Evolutionary conservation across 64 coral and sea anemone genomes (phyloP).

Genomic region (Stichodactyla helianthus): DNA sequence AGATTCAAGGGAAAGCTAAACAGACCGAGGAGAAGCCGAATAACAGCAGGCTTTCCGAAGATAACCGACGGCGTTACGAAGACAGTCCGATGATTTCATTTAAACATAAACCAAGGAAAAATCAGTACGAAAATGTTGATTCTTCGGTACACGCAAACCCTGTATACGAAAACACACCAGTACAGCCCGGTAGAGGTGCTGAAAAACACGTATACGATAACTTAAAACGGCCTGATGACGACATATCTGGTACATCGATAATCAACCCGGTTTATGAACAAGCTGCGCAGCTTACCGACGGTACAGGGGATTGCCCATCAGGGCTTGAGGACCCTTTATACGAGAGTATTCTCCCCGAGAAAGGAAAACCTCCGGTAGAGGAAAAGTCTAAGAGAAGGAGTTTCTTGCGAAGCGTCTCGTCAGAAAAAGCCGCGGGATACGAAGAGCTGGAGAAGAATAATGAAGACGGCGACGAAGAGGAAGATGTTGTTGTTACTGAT

Average conservation of each 20-base stretch:
- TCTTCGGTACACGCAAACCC: neutral
- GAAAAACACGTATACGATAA: slow-evolving; percentile 1
- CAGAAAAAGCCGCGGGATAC: neutral
- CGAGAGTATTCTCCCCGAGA: neutral
- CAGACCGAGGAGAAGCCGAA: neutral
- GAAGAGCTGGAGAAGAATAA: neutral
- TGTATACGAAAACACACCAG: neutral
- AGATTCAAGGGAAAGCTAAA: neutral
- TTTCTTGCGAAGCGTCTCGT: neutral
- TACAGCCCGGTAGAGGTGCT: neutral
- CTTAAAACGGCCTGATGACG: neutral
- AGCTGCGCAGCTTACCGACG: neutral
- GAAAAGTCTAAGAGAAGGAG: neutral
- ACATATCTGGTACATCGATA: neutral
- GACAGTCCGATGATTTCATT: neutral
- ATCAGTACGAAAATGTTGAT: neutral
- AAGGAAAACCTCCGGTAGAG: neutral
- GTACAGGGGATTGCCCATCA: neutral
- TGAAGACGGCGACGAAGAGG: neutral
- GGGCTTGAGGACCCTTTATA: neutral
- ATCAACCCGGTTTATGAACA: neutral
- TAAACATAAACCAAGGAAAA: neutral
- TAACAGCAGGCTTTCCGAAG: neutral
- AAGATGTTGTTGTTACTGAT: neutral
- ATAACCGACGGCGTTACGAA: neutral